A percentile compares a stretch with the other conserved stretches of the same genome.
Conservation (phyloP, 1,140 invertebrate genomes). For the Phenacoccus solenopsis region DNA sequence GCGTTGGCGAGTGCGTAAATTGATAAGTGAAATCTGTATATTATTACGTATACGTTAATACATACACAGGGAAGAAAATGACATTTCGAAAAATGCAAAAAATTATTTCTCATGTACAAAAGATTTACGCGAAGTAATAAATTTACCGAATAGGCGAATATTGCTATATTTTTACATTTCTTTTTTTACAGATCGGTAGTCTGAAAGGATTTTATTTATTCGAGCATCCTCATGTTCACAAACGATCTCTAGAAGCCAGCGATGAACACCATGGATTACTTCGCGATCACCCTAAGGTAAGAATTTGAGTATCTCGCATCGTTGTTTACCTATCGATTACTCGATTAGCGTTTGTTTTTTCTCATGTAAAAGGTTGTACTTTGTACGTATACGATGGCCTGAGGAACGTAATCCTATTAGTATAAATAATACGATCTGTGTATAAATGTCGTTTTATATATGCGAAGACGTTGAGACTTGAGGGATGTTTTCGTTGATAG, state of each 20-base stretch:
- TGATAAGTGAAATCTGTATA: too few relatives aligned
- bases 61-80: too few relatives aligned
- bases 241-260: constrained; percentile 59
- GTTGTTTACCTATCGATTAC: background rate
- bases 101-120: too few relatives aligned
- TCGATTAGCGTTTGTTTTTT: too few relatives aligned
- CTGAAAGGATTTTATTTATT: constrained; percentile 70
- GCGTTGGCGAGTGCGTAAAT: too few relatives aligned
- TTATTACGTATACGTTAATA: too few relatives aligned
- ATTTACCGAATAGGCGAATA: too few relatives aligned
- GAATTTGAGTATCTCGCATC: background rate
- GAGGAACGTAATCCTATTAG: background rate
- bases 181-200: constrained; percentile 64
- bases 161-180: constrained; percentile 25
- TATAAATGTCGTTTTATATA: background rate
- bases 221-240: constrained; percentile 62
- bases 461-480: background rate
- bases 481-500: background rate
- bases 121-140: too few relatives aligned
- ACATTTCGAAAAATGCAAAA: too few relatives aligned
- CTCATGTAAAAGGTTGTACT: too few relatives aligned
- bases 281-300: constrained; percentile 54
- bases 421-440: background rate
- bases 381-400: background rate
- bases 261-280: constrained; percentile 58